Evolutionary conservation across 2,888 invertebrate genomes (phyloP), one percentile per base, ranked within the genome.

Genomic region (Saturnia japonica): DNA sequence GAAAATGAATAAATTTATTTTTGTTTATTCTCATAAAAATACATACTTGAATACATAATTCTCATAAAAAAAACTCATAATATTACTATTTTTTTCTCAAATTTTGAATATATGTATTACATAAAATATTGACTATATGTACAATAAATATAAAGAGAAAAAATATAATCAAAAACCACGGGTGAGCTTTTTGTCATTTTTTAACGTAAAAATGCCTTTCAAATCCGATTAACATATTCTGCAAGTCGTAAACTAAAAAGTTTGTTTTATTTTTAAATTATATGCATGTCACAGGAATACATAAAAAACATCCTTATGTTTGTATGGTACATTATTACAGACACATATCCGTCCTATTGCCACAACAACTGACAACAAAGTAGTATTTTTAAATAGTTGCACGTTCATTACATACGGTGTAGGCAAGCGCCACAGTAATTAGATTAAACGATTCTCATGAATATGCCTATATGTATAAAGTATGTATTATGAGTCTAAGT

Each of bases 341-440:
- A 34, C 45, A 47, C 51, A 62, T 62, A 69, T 69, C 64, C 69
- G 69, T 51, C 66, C 69, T 40, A 66, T 69, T 64, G 62, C 14
- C 42, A 60, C 57, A 22, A 22, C 34, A 34, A 40, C 34, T 22
- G 60, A 68, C 70, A n/a, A 67, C 67, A 68, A 67, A 57, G 22
- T 43, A 7, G 19, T 64, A 25, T 8, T 28, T 60, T 68, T 8
- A 69, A 43, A 71, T 69, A 54, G 40, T 74, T 78, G 67, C 83
- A 81, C 84, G 83, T 82, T 72, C 76, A 77, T 12, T 78, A 79
- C 72, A 78, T 70, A 70, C 70, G 45, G 71, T 70, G 67, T 62
- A 68, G 54, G 67, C 70, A 79, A 79, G 84, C 82, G 83, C 84
- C 84, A 80, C 73, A 71, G 73, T 82, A 85, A 84, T 84, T 81